Base-by-base conservation (phyloP, 2,888 invertebrate genomes). In the Drosophila aldrichi region DNA sequence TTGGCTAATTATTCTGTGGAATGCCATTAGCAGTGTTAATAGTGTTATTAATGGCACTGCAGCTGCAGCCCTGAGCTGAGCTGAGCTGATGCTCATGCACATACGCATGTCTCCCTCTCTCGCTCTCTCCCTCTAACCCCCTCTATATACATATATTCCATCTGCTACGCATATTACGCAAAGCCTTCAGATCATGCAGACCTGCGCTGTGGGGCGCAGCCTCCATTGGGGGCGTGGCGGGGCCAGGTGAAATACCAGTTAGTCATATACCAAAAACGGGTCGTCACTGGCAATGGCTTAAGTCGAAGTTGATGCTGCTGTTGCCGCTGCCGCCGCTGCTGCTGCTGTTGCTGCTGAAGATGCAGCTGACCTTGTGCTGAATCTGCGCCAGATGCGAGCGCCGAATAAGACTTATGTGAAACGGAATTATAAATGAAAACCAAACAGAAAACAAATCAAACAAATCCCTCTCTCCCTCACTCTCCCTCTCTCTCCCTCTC, bases 331-430 rank as follows among this genome's bases (percentile, higher is more conserved):
- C 6, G 25, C 6, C 6, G 25, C 25, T 41, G 34, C 34, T 20
- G 38, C 46, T 38, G 18, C n/a, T 32, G 43, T 71, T 74, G 48
- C 16, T 32, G 62, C 86, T 79, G 83, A 86, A 88, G 89, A 84
- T 84, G 84, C 84, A 88, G 89, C 84, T 81, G 89, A 88, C 84
- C 84, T 84, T 84, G 84, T 88, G 84, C 84, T 83, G 84, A 88
- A 88, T 84, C 81, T 78, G 44, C 44, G 55, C 57, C 60, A 64
- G 68, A 62, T 69, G 55, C 36, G 55, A 56, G 49, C 51, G 49
- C 61, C 58, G 32, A 70, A 67, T 65, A 49, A 46, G 7, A 32
- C 25, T 18, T 63, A 63, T 48, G 65, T 55, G 59, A 63, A 58
- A 65, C 63, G 48, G 68, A 74, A 68, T 68, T 49, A 46, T 8